These are phyloP conservation scores for Champsocephalus gunnari DNA, from an alignment of 2,797 vertebrate species.

Conservation along the genomic window DNA sequence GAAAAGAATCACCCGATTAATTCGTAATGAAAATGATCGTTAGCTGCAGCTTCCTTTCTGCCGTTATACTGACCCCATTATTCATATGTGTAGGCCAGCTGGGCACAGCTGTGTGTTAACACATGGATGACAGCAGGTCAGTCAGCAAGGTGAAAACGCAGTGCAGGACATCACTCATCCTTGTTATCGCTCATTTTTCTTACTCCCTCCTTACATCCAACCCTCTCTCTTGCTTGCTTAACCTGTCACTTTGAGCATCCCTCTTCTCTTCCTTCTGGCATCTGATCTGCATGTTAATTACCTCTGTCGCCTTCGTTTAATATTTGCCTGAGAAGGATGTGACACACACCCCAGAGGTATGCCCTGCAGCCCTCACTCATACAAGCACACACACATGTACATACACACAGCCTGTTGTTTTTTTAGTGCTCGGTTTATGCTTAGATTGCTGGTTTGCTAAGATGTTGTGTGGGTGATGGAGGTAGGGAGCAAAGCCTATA, in stretches of 20 bases:
- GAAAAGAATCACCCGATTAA: background rate
- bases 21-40: slow-evolving; percentile 8
- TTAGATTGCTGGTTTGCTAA: slow-evolving; percentile 17
- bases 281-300: slow-evolving; percentile 81
- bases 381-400: slow-evolving; percentile 20
- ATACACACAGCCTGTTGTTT: slow-evolving; percentile 17
- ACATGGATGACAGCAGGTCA: slow-evolving; percentile 51
- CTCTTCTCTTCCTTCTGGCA: slow-evolving; percentile 50
- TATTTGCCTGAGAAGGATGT: slow-evolving; percentile 68
- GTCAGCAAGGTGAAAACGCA: slow-evolving; percentile 53
- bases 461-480: slow-evolving; percentile 20
- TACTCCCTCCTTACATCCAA: slow-evolving; percentile 14
- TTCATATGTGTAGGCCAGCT: background rate
- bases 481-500: slow-evolving; percentile 8
- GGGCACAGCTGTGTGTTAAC: slow-evolving; percentile 34
- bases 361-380: slow-evolving; percentile 41
- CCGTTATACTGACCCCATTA: background rate
- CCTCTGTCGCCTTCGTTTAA: slow-evolving; percentile 72
- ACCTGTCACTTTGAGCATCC: slow-evolving; percentile 45
- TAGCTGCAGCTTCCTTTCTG: slow-evolving; percentile 11
- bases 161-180: slow-evolving; percentile 25
- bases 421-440: slow-evolving; percentile 5
- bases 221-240: slow-evolving; percentile 24
- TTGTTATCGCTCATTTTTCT: slow-evolving; percentile 37
- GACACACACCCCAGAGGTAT: slow-evolving; percentile 62